These are phyloP conservation scores for Hirundichthys speculiger DNA, from an alignment of 2,113 vertebrate species.

Conservation along the genomic window DNA sequence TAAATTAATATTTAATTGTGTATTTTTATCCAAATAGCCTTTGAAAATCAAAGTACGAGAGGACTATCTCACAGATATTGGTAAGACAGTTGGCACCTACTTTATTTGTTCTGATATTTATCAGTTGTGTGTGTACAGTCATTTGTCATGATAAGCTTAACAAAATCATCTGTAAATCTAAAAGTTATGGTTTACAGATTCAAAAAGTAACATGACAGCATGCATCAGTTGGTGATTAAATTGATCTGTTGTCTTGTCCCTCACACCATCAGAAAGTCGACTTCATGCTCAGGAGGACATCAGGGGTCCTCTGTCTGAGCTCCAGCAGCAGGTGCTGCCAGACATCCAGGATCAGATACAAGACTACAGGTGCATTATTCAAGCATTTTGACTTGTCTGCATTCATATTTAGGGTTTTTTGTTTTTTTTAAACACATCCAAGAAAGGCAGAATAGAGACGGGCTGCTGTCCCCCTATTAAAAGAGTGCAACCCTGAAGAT, in stretches of 20 bases:
- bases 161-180: too few species aligned
- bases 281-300: slow-evolving; percentile 87
- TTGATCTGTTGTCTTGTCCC: rapidly evolving
- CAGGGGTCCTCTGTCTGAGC: slow-evolving; percentile 83
- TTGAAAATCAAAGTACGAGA: slow-evolving; percentile 89
- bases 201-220: too few species aligned
- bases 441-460: too few species aligned
- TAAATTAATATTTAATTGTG: neutral
- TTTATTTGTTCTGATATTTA: neutral
- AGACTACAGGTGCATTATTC: slow-evolving; percentile 85
- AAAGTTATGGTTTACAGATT: too few species aligned
- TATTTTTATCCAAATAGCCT: slow-evolving; percentile 73
- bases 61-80: slow-evolving; percentile 86
- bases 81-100: slow-evolving; percentile 74
- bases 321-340: slow-evolving; percentile 88
- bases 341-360: slow-evolving; percentile 94
- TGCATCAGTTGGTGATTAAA: rapidly evolving
- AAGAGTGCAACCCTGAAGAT: too few species aligned
- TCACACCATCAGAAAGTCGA: slow-evolving; percentile 77
- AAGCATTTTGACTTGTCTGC: neutral
- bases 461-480: too few species aligned
- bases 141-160: too few species aligned
- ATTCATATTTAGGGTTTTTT: neutral
- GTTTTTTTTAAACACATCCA: neutral
- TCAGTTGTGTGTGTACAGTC: too few species aligned